phyloP scores from a whole-genome alignment of 2,797 vertebrate genomes.

The Antrozous pallidus region DNA sequence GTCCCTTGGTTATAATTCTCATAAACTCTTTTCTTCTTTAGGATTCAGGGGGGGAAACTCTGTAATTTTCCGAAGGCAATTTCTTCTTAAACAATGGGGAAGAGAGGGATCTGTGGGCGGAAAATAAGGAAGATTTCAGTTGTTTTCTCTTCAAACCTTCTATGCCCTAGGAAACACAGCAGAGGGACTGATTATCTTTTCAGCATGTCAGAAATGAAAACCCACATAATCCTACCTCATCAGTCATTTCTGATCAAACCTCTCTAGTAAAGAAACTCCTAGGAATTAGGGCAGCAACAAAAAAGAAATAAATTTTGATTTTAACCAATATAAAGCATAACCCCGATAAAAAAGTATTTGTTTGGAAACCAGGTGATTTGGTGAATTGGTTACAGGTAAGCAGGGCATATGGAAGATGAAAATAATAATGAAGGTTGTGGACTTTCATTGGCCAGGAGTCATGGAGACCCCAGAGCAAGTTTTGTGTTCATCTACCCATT shows the following conservation, averaged over 20 bases:
- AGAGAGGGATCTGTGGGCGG: neutral
- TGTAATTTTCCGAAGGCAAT: constrained; percentile 38
- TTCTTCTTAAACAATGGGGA: constrained; percentile 4
- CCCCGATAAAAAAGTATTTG: neutral
- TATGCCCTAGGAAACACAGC: neutral
- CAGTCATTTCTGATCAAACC: constrained; percentile 27
- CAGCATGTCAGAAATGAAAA: constrained; percentile 20
- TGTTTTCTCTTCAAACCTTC: neutral
- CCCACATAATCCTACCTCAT: neutral
- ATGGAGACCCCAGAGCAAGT: neutral
- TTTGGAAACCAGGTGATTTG: neutral
- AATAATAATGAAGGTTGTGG: neutral
- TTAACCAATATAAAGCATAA: neutral
- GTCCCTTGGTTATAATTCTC: neutral
- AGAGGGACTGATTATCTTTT: neutral
- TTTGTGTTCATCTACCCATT: neutral
- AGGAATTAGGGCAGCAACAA: neutral
- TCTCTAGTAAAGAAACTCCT: neutral
- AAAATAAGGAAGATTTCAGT: neutral
- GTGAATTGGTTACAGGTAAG: neutral
- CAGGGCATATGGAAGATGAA: neutral
- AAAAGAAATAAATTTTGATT: constrained; percentile 28
- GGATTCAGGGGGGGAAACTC: neutral
- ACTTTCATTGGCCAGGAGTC: neutral
- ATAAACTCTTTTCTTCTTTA: neutral